A percentile compares a stretch with the other conserved stretches of the same genome.
Evolutionary conservation across 2,113 vertebrate genomes (phyloP).

Genomic region (Puffinus mauretanicus): DNA sequence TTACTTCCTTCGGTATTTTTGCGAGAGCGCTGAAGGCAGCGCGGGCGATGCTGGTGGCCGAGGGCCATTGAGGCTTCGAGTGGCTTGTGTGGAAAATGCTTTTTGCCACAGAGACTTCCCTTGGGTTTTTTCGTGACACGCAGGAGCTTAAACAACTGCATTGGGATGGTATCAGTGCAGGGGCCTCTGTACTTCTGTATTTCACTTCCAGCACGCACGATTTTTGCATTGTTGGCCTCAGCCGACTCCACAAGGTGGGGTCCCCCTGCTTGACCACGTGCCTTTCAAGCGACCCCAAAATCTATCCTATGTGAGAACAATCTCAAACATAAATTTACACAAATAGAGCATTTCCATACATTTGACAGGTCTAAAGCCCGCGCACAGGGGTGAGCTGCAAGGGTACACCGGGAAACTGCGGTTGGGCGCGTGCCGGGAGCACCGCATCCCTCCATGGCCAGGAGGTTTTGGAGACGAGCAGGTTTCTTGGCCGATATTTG

Average conservation of each 20-base stretch:
- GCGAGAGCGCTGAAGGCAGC: background rate
- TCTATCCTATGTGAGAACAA: background rate
- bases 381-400: background rate
- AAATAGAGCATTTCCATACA: background rate
- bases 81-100: background rate
- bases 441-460: background rate
- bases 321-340: background rate
- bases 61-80: background rate
- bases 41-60: rapidly evolving
- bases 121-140: rapidly evolving
- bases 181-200: background rate
- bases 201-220: rapidly evolving
- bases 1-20: background rate
- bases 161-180: background rate
- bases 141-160: background rate
- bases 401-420: rapidly evolving
- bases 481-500: background rate
- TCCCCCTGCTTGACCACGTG: background rate
- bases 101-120: background rate
- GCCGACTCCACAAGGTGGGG: background rate
- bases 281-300: background rate
- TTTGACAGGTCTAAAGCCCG: background rate
- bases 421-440: rapidly evolving
- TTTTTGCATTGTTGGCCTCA: background rate
- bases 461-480: background rate